Evolutionary conservation across 2,113 vertebrate species (phyloP).

Genomic region (Entosphenus tridentatus): DNA sequence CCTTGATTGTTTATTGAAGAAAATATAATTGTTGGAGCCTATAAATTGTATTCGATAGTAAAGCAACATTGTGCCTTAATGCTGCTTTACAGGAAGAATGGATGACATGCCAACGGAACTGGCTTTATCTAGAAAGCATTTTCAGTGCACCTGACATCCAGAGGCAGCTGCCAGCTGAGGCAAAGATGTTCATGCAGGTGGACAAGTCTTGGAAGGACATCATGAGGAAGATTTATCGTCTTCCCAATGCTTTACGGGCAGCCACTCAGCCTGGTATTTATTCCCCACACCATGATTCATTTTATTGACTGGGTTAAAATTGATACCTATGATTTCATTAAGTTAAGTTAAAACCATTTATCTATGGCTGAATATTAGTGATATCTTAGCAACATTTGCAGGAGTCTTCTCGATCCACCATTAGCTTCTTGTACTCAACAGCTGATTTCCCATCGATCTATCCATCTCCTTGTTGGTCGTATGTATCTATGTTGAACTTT

Average conservation of each 20-base stretch:
- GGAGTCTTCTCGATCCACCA: too few species aligned
- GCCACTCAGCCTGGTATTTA: conserved; percentile 31
- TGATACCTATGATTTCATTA: neutral
- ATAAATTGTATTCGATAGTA: too few species aligned
- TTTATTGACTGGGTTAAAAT: conserved; percentile 4
- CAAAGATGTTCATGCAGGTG: conserved; percentile 48
- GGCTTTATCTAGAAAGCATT: conserved; percentile 49
- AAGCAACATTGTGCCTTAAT: too few species aligned
- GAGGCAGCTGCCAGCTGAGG: conserved; percentile 38
- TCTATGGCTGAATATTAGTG: too few species aligned
- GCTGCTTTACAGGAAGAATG: conserved; percentile 32
- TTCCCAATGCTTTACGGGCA: conserved; percentile 32
- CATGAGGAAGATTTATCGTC: conserved; percentile 34
- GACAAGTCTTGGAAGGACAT: conserved; percentile 53
- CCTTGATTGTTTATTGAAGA: too few species aligned
- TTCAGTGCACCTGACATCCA: conserved; percentile 46
- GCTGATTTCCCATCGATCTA: too few species aligned
- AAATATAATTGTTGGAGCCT: too few species aligned
- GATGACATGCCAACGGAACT: conserved; percentile 43
- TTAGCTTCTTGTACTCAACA: too few species aligned
- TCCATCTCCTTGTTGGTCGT: too few species aligned
- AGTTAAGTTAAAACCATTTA: neutral
- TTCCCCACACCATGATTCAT: neutral
- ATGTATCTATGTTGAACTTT: too few species aligned
- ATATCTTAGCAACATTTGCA: too few species aligned